These are phyloP conservation scores for Venustaconcha ellipsiformis DNA, from an alignment of 1,140 invertebrate species.

Conservation along the genomic window DNA sequence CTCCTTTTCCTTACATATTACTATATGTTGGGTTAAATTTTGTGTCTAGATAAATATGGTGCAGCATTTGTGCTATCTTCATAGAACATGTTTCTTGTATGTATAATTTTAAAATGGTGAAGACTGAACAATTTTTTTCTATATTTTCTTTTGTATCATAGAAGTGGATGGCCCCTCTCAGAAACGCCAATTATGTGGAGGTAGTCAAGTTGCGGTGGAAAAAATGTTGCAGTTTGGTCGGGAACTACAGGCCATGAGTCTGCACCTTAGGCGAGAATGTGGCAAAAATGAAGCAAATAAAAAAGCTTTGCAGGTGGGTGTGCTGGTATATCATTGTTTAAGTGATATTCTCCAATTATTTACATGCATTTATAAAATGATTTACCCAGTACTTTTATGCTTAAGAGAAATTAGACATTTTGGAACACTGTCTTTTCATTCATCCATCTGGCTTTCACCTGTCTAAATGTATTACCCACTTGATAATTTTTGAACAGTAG, in stretches of 20 bases:
- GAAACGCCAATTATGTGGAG: constrained; percentile 78
- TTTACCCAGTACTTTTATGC: not conserved
- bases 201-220: constrained; percentile 85
- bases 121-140: no score
- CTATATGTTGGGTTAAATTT: no score
- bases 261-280: constrained; percentile 84
- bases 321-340: not conserved
- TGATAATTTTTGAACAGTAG: no score
- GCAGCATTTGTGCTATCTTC: no score
- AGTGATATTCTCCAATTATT: not conserved
- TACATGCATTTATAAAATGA: not conserved
- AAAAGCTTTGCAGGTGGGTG: constrained; percentile 87
- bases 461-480: no score
- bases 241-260: constrained; percentile 91
- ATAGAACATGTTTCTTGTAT: no score
- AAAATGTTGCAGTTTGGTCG: constrained; percentile 94
- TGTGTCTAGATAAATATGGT: no score
- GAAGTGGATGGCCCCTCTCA: constrained; percentile 55
- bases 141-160: constrained; percentile 21
- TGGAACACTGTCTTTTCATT: no score
- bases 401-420: no score
- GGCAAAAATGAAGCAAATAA: constrained; percentile 89
- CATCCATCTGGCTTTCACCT: no score
- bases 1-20: no score
- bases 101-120: no score